Evolutionary conservation across 2,797 vertebrate genomes (phyloP), one percentile per base, ranked within the genome.

Genomic region (Avahi laniger): DNA sequence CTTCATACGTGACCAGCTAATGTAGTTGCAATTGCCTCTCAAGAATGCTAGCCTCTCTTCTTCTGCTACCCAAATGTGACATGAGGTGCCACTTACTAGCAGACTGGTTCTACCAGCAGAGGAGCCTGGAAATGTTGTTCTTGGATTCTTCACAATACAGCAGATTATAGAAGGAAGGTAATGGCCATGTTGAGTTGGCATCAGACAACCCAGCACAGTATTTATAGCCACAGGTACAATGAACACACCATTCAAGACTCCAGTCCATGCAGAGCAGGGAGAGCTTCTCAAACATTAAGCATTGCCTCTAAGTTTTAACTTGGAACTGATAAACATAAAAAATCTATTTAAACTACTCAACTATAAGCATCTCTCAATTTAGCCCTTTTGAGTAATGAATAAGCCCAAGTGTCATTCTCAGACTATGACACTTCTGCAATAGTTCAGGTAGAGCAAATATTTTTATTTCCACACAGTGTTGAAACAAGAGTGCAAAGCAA

Each of bases 401-500:
- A 96, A 85, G n/a, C 20, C 33, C 2, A 0, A 38, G 73, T 22
- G 22, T 92, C 86, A 78, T 43, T 54, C 35, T 90, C 80, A 97
- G 65, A 28, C 80, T 93, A 94, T 88, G 87, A 95, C 41, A 82
- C 67, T 87, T 95, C 87, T 91, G 26, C 38, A 97, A 90, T 93
- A 96, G 4, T 41, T 95, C 11, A 43, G 18, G 73, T 92, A 94
- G 9, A 91, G 38, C 73, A 98, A 97, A 97, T 89, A 90, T 81
- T 97, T 96, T 78, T 50, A 91, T 95, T 75, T 95, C 78, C 43
- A 33, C 63, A 43, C 10, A 38, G 13, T 78, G 5, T 95, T 97
- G 91, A 97, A 96, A 93, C 4, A 92, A 95, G n/a, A 96, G 15
- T 87, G 38, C 33, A 93, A 78, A 94, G 41, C 69, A 96, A 95